Conservation (phyloP, 1,140 invertebrate genomes). For the Tetraneura akinire region DNA sequence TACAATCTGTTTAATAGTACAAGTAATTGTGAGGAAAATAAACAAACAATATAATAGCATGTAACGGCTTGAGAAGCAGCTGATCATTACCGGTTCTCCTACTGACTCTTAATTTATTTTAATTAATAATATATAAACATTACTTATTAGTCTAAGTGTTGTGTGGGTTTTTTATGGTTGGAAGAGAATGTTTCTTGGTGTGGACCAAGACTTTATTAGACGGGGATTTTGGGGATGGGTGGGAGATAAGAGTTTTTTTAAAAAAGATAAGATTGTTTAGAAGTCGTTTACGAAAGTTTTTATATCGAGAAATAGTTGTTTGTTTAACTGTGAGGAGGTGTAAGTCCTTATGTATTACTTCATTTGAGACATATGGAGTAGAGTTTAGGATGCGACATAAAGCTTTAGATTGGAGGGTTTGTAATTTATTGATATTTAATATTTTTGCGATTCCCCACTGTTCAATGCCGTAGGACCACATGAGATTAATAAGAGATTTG, state of each 20-base stretch:
- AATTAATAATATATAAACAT: neutral
- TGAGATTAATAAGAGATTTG: neutral
- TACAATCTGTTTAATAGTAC: too few relatives aligned
- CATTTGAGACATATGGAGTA: neutral
- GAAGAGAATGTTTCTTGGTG: neutral
- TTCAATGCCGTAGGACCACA: conserved; percentile 8
- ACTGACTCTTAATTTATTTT: neutral
- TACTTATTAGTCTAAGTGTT: conserved; percentile 5
- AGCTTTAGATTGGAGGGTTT: too few relatives aligned
- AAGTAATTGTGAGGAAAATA: too few relatives aligned
- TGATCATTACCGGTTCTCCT: too few relatives aligned
- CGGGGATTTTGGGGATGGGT: neutral
- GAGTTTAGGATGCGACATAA: neutral
- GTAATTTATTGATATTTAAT: neutral
- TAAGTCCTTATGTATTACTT: neutral
- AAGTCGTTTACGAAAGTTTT: neutral
- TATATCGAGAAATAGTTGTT: neutral
- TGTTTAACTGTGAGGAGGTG: neutral
- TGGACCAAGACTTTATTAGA: neutral
- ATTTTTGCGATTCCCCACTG: neutral
- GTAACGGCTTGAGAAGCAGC: too few relatives aligned
- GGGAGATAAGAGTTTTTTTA: neutral
- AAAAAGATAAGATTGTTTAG: neutral
- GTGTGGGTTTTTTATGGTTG: neutral
- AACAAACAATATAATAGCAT: too few relatives aligned